phyloP scores from a whole-genome alignment of 2,888 invertebrate species.

The Hypena proboscidalis region DNA sequence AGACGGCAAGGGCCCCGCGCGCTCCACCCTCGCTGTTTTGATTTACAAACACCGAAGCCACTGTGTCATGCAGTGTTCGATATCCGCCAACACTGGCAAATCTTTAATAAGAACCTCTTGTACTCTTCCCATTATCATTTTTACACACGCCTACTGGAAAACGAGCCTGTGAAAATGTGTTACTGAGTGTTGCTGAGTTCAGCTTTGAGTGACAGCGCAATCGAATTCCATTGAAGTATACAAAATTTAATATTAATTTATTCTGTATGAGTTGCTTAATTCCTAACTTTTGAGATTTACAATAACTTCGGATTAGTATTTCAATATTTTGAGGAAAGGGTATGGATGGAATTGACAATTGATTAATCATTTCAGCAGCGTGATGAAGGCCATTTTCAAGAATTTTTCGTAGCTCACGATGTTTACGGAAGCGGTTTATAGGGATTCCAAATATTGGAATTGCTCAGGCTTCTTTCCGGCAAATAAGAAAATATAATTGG shows the following conservation, averaged over 20 bases:
- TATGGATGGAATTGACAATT: constrained; percentile 21
- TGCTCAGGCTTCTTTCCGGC: constrained; percentile 5
- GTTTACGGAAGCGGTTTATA: not conserved
- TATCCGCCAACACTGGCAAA: constrained; percentile 38
- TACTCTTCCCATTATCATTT: constrained; percentile 17
- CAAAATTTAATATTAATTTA: constrained; percentile 26
- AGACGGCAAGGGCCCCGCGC: constrained; percentile 51
- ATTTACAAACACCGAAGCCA: constrained; percentile 59
- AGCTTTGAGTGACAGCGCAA: constrained; percentile 11
- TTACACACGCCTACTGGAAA: constrained; percentile 6
- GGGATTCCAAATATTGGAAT: not conserved
- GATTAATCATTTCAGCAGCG: constrained; percentile 20
- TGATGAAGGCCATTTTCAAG: not conserved
- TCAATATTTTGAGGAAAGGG: constrained; percentile 4
- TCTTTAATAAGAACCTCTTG: constrained; percentile 30
- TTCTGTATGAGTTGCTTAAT: constrained; percentile 20
- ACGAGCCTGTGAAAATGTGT: not conserved
- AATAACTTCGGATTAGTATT: no score
- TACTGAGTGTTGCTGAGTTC: not conserved
- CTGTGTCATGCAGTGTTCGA: constrained; percentile 52
- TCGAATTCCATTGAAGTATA: constrained; percentile 18
- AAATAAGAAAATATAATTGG: constrained; percentile 14
- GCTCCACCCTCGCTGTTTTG: constrained; percentile 51
- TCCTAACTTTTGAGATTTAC: constrained; percentile 20
- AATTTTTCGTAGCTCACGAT: not conserved